These are phyloP conservation scores for Sula dactylatra DNA, from an alignment of 2,113 vertebrate genomes.

Conservation along the genomic window DNA sequence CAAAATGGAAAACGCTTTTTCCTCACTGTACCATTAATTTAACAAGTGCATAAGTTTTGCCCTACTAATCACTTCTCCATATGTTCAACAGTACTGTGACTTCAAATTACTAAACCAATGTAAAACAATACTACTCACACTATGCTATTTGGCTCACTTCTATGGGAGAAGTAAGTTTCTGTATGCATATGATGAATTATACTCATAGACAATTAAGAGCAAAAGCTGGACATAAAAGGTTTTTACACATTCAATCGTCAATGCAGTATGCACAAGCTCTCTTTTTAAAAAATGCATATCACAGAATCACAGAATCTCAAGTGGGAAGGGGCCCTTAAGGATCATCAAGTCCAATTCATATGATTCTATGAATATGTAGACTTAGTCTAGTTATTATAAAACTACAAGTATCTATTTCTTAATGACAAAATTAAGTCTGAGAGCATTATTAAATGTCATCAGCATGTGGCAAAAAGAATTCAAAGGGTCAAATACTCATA, in stretches of 20 bases:
- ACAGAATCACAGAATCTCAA: too few species aligned
- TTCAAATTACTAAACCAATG: not conserved
- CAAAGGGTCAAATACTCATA: not conserved
- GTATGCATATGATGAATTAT: not conserved
- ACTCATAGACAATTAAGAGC: not conserved
- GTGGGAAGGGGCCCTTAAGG: too few species aligned
- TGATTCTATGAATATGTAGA: not conserved
- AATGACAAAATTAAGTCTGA: not conserved
- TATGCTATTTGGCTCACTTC: not conserved
- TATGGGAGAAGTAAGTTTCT: not conserved
- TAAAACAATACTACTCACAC: not conserved
- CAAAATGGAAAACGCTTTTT: not conserved
- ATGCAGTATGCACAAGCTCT: not conserved
- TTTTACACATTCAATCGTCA: not conserved
- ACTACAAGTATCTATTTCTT: not conserved
- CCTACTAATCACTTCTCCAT: not conserved
- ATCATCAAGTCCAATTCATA: too few species aligned
- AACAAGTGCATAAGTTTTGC: not conserved
- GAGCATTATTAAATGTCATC: not conserved
- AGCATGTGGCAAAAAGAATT: not conserved
- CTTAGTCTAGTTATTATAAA: not conserved
- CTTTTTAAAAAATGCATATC: not conserved
- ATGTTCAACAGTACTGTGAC: not conserved
- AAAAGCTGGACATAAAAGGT: not conserved
- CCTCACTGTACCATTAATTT: not conserved